Percentiles rank a stretch among this genome's conserved stretches.
phyloP scores from a whole-genome alignment of 2,113 vertebrate genomes.

The Chiloscyllium plagiosum region DNA sequence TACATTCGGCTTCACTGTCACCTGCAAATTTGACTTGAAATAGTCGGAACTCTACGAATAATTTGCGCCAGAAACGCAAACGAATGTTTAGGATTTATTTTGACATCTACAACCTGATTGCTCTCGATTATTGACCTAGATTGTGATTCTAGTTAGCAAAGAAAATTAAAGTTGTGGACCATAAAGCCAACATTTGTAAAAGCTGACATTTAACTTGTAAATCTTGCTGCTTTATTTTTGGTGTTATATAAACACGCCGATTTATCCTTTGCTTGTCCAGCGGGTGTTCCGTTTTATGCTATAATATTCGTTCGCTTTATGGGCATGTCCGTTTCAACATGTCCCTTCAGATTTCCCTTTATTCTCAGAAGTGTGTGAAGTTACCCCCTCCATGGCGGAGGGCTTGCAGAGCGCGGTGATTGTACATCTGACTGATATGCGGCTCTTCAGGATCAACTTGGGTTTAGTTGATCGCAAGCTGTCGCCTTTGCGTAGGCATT shows the following conservation, averaged over 20 bases:
- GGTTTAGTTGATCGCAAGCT: not conserved
- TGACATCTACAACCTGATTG: not conserved
- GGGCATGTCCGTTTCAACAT: not conserved
- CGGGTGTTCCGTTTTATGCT: not conserved
- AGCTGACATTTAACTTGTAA: not conserved
- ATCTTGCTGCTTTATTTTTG: not conserved
- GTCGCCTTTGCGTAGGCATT: too few species aligned
- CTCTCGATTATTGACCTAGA: not conserved
- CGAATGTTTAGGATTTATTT: not conserved
- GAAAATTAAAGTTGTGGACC: not conserved
- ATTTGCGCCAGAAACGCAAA: not conserved
- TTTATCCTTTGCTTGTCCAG: not conserved
- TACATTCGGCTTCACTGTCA: not conserved
- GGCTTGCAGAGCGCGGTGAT: too few species aligned
- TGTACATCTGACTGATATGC: not conserved
- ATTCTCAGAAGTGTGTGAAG: not conserved
- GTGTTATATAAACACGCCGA: too few species aligned
- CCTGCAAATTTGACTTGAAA: not conserved
- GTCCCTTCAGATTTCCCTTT: not conserved
- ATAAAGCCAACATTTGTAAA: not conserved
- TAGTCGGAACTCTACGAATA: not conserved
- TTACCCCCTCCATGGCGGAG: not conserved
- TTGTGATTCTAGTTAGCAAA: not conserved
- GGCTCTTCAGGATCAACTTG: not conserved
- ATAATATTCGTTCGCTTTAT: not conserved